Evolutionary conservation across 2,888 invertebrate genomes (phyloP), one percentile per base, ranked within the genome.

Genomic region (Zygogramma bicolorata): DNA sequence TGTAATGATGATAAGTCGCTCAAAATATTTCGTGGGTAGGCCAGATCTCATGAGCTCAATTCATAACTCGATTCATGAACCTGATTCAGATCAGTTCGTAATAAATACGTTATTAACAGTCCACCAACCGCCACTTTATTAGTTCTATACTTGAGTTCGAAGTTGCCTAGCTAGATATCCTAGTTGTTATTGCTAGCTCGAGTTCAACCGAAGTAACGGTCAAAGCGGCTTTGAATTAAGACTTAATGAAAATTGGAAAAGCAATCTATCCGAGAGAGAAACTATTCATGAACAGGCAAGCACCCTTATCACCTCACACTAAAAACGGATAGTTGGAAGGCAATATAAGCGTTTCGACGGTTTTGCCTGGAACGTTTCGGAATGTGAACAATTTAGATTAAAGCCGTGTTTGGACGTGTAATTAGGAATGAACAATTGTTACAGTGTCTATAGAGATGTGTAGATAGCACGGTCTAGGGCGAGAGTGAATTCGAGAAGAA

Each of bases 331-430:
- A 78, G 79, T 75, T 74, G 74, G 72, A 73, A 79, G 80, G 79
- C 81, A 81, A 82, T 82, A 82, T 81, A 82, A 81, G 81, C 80
- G 81, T 76, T 82, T 79, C 80, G 79, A 82, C 75, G 81, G 82
- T 81, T 83, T 82, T 77, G 82, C 79, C 81, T 81, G 40, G 81
- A 83, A 84, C 84, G 82, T 83, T 82, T 80, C 75, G 83, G 85
- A 85, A 85, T 84, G 80, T 79, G 79, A 84, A 82, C 83, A 83
- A 85, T 85, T 85, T 85, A 83, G 84, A 85, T 85, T 84, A 84
- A 84, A 84, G 82, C 83, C 82, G 81, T 82, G 83, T 83, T 83
- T 81, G 82, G 82, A 82, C 83, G 82, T 79, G 82, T 83, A 63
- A 46, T 63, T 49, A 31, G 10, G 40, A 40, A 76, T 78, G 81